phyloP scores from a whole-genome alignment of 2,113 vertebrate genomes.

The Poeciliopsis turrubarensis region DNA sequence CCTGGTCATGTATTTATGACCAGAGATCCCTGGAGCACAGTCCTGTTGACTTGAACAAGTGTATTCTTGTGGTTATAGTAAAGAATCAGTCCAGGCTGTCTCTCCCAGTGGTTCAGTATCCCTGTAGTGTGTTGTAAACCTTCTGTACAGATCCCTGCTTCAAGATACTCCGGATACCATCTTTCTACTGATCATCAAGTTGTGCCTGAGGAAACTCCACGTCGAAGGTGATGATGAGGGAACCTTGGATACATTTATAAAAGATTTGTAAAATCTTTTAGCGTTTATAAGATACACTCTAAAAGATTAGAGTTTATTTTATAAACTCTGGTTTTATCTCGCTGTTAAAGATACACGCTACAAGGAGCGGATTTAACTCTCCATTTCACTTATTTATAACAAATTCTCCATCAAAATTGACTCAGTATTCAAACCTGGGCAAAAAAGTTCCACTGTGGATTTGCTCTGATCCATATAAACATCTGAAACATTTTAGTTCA shows the following conservation, averaged over 20 bases:
- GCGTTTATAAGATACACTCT: slow-evolving; percentile 29
- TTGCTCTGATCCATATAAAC: no score
- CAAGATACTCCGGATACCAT: slow-evolving; percentile 86
- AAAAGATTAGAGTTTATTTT: slow-evolving; percentile 11
- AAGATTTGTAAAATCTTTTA: no score
- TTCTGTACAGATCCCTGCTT: slow-evolving; percentile 93
- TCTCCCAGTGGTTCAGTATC: slow-evolving; percentile 82
- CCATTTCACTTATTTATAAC: slow-evolving; percentile 30
- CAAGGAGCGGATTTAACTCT: slow-evolving; percentile 62
- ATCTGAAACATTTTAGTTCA: no score
- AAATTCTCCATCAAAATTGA: slow-evolving; percentile 43
- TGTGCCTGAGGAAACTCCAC: no score
- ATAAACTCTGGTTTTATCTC: slow-evolving; percentile 40
- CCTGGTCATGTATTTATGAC: no score
- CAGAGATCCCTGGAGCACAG: slow-evolving; percentile 23
- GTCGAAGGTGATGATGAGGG: no score
- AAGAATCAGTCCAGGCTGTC: slow-evolving; percentile 68
- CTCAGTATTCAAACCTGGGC: slow-evolving; percentile 40
- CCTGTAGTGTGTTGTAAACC: slow-evolving; percentile 96
- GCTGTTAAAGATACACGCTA: slow-evolving; percentile 57
- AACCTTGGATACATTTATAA: no score
- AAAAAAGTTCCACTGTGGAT: slow-evolving; percentile 20
- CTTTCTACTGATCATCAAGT: no score
- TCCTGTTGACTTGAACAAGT: slow-evolving; percentile 42
- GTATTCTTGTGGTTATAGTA: slow-evolving; percentile 32